Evolutionary conservation across 2,888 invertebrate genomes (phyloP), one percentile per base, ranked within the genome.

Genomic region (Luperina nickerlii): DNA sequence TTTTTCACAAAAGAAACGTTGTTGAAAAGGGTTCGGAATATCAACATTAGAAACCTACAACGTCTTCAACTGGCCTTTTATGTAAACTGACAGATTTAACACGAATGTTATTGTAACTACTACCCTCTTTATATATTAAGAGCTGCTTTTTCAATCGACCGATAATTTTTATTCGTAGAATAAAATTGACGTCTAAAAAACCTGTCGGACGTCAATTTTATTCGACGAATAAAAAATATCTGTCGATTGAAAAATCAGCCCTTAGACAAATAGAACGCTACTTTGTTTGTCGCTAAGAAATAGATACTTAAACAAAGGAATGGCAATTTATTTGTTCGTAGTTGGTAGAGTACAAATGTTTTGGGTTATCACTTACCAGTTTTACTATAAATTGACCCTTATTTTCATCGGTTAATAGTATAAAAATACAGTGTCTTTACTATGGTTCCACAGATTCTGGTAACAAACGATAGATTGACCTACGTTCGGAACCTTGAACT

Each of bases 11-110:
- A 80, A 78, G 84, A 69, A 79, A 76, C n/a, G 42, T 70, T 78
- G 87, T 76, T 88, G 82, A 78, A 89, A 88, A 82, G 79, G 84
- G 82, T 84, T 70, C 69, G 78, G 65, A 79, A 84, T 82, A 86
- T 82, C 81, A 89, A 88, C 86, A 81, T 76, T 73, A 83, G 70
- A 84, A 87, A 86, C 73, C 79, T 87, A 85, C 86, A 86, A 89
- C 80, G 67, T 82, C 84, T 87, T 87, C 76, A 79, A 76, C 75
- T 72, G 75, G 60, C 51, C 82, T 57, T 87, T 86, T 84, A 87
- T 81, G 68, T 82, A 78, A 84, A 81, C 86, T 78, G 82, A 68
- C 68, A 87, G 80, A 82, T 88, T 82, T 76, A 75, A 80, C 78
- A 78, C 72, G 62, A 89, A 79, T 83, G 67, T 77, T 82, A 78